phyloP scores from a whole-genome alignment of 2,797 vertebrate genomes.

The Alosa sapidissima region DNA sequence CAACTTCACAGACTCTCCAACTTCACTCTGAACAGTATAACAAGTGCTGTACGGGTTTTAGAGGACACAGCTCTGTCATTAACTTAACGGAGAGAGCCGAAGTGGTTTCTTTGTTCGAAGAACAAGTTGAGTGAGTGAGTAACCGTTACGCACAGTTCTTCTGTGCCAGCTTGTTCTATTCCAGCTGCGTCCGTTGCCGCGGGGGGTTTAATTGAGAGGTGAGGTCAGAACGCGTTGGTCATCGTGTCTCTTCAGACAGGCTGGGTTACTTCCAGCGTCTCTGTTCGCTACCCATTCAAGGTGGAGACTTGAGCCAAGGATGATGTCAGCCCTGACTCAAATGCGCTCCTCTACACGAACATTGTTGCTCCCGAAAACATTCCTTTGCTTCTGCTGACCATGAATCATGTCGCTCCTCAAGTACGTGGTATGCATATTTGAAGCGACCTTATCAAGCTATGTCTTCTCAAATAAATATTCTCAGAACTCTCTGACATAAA shows the following conservation, averaged over 20 bases:
- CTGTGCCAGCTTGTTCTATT: not conserved
- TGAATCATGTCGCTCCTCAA: conserved; percentile 6
- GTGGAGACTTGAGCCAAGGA: not conserved
- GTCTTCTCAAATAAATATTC: not conserved
- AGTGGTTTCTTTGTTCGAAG: not conserved
- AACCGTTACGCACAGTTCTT: not conserved
- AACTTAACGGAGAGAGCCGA: not conserved
- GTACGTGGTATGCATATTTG: not conserved
- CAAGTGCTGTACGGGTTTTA: not conserved
- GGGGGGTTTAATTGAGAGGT: not conserved
- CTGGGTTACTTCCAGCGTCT: not conserved
- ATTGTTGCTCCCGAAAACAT: not conserved
- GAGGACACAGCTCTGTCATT: not conserved
- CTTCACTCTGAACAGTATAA: not conserved
- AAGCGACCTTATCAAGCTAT: not conserved
- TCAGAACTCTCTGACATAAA: not conserved
- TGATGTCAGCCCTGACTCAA: conserved; percentile 20
- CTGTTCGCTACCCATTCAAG: not conserved
- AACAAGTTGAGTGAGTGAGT: not conserved
- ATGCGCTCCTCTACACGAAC: not conserved
- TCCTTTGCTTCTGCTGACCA: not conserved
- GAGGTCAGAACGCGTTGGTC: not conserved
- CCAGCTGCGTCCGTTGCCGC: conserved; percentile 2
- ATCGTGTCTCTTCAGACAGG: conserved; percentile 8
- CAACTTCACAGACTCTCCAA: not conserved